These are phyloP conservation scores for Leistus spinibarbis DNA, from an alignment of 2,888 invertebrate genomes.

Conservation along the genomic window DNA sequence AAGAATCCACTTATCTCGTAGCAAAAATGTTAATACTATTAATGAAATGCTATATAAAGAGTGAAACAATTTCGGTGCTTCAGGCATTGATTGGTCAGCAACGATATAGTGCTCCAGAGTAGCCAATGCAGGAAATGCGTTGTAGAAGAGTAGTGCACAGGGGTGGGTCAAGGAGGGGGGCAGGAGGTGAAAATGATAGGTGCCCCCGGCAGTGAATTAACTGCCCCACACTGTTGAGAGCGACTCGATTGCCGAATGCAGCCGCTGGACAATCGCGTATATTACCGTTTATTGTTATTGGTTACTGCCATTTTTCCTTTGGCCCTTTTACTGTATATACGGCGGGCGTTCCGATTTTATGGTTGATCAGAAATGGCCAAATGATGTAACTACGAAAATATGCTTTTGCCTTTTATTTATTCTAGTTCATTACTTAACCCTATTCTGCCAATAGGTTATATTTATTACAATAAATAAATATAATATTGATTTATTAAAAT, in stretches of 20 bases:
- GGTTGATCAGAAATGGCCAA: slow-evolving; percentile 16
- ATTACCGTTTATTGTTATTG: slow-evolving; percentile 35
- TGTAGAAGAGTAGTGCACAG: not conserved
- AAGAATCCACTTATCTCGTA: not conserved
- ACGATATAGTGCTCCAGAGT: not conserved
- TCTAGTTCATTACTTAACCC: not conserved
- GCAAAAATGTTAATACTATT: not conserved
- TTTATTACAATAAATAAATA: not conserved
- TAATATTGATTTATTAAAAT: not conserved
- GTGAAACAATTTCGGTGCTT: not conserved
- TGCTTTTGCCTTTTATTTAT: not conserved
- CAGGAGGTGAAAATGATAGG: not conserved
- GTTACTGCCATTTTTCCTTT: slow-evolving; percentile 16
- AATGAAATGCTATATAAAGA: not conserved
- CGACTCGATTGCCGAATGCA: slow-evolving; percentile 30
- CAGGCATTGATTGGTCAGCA: not conserved
- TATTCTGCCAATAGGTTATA: not conserved
- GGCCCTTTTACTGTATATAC: not conserved
- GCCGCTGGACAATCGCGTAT: slow-evolving; percentile 22
- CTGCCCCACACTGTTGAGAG: slow-evolving; percentile 12
- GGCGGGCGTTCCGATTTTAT: slow-evolving; percentile 24
- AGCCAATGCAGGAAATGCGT: not conserved
- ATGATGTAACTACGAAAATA: slow-evolving; percentile 8
- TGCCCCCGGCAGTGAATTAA: slow-evolving; percentile 13
- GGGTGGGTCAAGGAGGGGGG: not conserved